Percentiles rank a stretch among this genome's conserved stretches.
Conservation (phyloP, 2,797 vertebrate genomes). For the Urocyon cinereoargenteus region DNA sequence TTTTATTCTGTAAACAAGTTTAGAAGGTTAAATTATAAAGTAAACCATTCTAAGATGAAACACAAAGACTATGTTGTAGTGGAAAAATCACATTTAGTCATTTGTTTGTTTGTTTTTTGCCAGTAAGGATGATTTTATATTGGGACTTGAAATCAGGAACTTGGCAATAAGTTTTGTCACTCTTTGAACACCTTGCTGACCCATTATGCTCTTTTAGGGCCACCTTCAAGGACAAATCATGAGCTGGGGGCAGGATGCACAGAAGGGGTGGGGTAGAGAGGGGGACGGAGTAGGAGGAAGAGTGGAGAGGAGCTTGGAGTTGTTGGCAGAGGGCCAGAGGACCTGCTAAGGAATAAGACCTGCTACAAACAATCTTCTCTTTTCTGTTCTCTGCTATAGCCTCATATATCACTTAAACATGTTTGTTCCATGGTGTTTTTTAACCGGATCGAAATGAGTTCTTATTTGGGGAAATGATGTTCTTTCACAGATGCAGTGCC, state of each 20-base stretch:
- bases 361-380: not conserved
- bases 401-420: not conserved
- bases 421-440: not conserved
- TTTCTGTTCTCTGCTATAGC: not conserved
- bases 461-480: not conserved
- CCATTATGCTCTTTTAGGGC: not conserved
- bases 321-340: not conserved
- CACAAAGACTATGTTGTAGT: not conserved
- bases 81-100: not conserved
- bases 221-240: not conserved
- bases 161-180: not conserved
- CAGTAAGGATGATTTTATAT: not conserved
- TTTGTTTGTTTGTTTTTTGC: not conserved
- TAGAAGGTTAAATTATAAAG: not conserved
- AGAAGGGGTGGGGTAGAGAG: not conserved
- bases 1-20: constrained; percentile 29
- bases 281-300: not conserved
- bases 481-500: not conserved
- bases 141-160: not conserved
- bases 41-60: not conserved
- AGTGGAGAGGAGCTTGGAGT: not conserved
- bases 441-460: not conserved
- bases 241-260: not conserved
- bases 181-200: not conserved
- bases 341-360: not conserved